Evolutionary conservation across 2,113 vertebrate species (phyloP).

Genomic region (Micronycteris hirsuta): DNA sequence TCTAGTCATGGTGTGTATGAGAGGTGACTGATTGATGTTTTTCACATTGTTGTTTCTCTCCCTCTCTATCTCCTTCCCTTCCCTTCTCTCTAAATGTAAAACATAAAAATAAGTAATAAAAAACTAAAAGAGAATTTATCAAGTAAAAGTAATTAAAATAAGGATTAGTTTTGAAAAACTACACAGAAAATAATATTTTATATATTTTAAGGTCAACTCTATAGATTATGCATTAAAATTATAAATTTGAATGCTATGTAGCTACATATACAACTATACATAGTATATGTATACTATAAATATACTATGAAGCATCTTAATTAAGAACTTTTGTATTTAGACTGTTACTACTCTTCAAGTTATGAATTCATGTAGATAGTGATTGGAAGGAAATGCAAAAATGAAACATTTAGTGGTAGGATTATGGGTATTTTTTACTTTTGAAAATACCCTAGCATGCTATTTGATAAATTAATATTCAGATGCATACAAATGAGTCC

Average conservation of each 20-base stretch:
- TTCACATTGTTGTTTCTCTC: no score
- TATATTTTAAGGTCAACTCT: not conserved
- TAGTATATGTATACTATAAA: not conserved
- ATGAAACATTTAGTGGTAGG: not conserved
- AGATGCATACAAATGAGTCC: not conserved
- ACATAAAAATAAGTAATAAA: no score
- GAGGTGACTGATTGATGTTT: no score
- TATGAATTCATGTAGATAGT: not conserved
- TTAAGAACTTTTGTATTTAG: not conserved
- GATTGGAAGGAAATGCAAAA: not conserved
- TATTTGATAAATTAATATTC: not conserved
- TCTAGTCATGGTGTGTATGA: no score
- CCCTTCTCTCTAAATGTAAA: no score
- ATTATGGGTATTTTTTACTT: not conserved
- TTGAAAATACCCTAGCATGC: not conserved
- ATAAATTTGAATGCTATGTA: not conserved
- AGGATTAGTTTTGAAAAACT: not conserved
- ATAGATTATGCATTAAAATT: not conserved
- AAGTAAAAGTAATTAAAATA: not conserved
- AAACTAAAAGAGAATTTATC: not conserved
- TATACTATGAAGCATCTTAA: not conserved
- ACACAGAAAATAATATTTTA: not conserved
- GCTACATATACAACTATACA: not conserved
- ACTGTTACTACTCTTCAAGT: not conserved
- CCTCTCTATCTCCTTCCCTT: no score